Base-by-base conservation (phyloP, 2,888 invertebrate species). In the Euproctis similis region DNA sequence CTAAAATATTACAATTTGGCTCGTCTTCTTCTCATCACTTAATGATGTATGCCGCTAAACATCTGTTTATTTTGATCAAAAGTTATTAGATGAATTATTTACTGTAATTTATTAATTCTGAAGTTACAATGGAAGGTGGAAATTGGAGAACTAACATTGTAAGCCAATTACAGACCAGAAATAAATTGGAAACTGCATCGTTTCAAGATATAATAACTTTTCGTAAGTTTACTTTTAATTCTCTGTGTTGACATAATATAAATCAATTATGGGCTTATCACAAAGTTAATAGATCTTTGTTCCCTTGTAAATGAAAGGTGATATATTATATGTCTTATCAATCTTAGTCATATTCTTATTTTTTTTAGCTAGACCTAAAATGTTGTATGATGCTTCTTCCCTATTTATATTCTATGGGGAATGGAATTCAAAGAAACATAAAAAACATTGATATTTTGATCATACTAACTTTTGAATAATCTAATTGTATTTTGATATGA, bases 181-280 rank as follows among this genome's bases (percentile, higher is more conserved):
- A 95, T 72, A 90, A 87, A 71, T 86, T 85, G 38, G 92, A 95
- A 82, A 90, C 90, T 11, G 75, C 87, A 36, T 89, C 90, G 54
- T 95, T 93, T 71, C 89, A 90, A 51, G 94, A 94, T 60, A 87
- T 95, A 39, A 91, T 95, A 53, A 75, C 87, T 46, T 90, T 93
- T 74, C 94, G 94, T 95, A 88, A 90, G 93, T 87, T n/a, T n/a
- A n/a, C n/a, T n/a, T n/a, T n/a, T n/a, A 38, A 25, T 30, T 44
- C 50, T 57, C 59, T 59, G 54, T 59, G 55, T 58, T 63, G 53
- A 56, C 53, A 52, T 43, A 30, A 30, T 43, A 26, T 33, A 42
- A 34, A 24, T n/a, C 38, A 45, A 41, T 40, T 34, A 8, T 37
- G 22, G 11, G 34, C 28, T 53, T 51, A 51, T 57, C 46, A 39